phyloP scores from a whole-genome alignment of 2,797 vertebrate species.

The Malacoctenus gilli region DNA sequence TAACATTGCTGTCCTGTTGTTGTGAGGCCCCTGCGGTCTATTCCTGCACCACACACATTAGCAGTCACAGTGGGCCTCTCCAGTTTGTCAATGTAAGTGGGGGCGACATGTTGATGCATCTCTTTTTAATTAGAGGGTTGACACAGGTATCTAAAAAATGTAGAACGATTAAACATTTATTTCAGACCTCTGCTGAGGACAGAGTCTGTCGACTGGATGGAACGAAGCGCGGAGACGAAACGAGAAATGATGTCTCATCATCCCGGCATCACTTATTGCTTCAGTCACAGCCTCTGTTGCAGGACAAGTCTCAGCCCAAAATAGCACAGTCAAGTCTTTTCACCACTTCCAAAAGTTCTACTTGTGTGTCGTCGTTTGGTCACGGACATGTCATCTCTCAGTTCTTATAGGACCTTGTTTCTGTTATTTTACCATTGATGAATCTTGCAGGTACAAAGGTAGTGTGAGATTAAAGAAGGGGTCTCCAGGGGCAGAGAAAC shows the following conservation, averaged over 20 bases:
- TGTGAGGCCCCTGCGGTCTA: not conserved
- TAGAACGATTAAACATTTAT: slow-evolving; percentile 59
- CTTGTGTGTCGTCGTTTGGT: slow-evolving; percentile 24
- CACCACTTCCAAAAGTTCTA: slow-evolving; percentile 27
- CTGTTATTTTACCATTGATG: not conserved
- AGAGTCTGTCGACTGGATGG: slow-evolving; percentile 26
- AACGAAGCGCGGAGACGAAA: slow-evolving; percentile 34
- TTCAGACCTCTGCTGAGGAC: slow-evolving; percentile 34
- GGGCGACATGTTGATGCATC: slow-evolving; percentile 39
- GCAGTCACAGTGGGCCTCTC: slow-evolving; percentile 18
- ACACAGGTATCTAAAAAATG: slow-evolving; percentile 60
- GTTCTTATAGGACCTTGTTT: not conserved
- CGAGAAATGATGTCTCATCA: slow-evolving; percentile 54
- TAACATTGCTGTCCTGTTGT: slow-evolving; percentile 11
- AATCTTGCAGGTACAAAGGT: slow-evolving; percentile 13
- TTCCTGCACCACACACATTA: slow-evolving; percentile 17
- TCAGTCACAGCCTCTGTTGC: slow-evolving; percentile 56
- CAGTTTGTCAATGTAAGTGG: slow-evolving; percentile 19
- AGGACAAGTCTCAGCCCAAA: slow-evolving; percentile 38
- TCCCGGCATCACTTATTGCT: slow-evolving; percentile 44
- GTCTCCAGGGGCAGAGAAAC: no score
- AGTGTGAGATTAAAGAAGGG: no score
- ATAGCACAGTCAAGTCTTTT: slow-evolving; percentile 47
- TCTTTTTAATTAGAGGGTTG: slow-evolving; percentile 55
- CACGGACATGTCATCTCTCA: slow-evolving; percentile 10